A percentile compares a stretch with the other conserved stretches of the same genome.
Conservation (phyloP, 2,888 invertebrate species). For the Metallyticus violacea region DNA sequence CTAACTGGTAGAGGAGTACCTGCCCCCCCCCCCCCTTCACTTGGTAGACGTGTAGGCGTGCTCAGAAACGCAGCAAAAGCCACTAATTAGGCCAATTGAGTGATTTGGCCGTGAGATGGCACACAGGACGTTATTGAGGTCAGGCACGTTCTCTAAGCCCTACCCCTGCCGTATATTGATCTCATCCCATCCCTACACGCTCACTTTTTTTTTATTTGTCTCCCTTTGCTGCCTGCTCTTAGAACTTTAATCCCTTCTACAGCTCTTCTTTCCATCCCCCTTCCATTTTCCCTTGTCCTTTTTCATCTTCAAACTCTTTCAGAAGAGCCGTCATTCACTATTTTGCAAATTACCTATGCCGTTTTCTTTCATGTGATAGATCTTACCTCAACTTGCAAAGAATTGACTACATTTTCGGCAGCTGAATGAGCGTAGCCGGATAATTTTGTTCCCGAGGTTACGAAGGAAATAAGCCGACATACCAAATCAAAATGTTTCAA, state of each 20-base stretch:
- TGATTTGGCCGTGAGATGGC: not conserved
- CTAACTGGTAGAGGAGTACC: too few species aligned
- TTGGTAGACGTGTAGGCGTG: too few species aligned
- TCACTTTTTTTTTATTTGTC: not conserved
- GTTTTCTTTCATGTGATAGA: not conserved
- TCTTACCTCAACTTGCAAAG: not conserved
- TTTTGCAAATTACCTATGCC: not conserved
- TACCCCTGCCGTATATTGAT: not conserved
- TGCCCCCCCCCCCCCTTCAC: too few species aligned
- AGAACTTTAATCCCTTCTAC: not conserved
- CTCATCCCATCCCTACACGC: not conserved
- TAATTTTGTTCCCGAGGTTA: too few species aligned
- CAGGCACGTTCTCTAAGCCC: slow-evolving; percentile 16
- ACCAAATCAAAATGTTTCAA: too few species aligned
- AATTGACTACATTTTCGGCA: not conserved
- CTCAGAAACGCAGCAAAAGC: too few species aligned
- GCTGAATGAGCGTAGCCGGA: not conserved
- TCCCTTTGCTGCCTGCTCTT: not conserved
- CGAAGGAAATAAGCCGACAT: too few species aligned
- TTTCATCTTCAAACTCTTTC: not conserved
- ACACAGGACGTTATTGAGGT: not conserved
- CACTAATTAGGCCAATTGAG: not conserved
- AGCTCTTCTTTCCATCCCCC: too few species aligned
- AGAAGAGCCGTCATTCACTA: not conserved
- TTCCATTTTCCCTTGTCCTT: not conserved